These are phyloP conservation scores for Rhinophrynus dorsalis DNA, from an alignment of 2,797 vertebrate genomes.

Conservation along the genomic window DNA sequence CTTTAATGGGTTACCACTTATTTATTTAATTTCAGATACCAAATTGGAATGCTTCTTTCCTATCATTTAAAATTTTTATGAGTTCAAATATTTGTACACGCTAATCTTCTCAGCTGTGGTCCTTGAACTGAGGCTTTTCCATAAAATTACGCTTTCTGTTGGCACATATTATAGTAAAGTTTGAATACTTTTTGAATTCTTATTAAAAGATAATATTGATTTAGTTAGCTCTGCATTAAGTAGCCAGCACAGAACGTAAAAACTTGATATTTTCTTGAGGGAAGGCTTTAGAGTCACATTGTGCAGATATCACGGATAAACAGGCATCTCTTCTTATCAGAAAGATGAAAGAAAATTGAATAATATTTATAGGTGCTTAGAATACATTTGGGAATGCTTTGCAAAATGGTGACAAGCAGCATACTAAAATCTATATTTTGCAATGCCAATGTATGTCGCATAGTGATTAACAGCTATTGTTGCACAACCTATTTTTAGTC, in stretches of 20 bases:
- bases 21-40: too few relatives aligned
- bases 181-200: conserved; percentile 59
- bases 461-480: too few relatives aligned
- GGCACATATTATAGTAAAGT: conserved; percentile 58
- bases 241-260: conserved; percentile 45
- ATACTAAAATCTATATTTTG: neutral
- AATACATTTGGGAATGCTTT: neutral
- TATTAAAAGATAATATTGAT: conserved; percentile 68
- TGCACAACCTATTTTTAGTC: too few relatives aligned
- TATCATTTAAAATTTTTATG: conserved; percentile 51
- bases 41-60: conserved; percentile 22
- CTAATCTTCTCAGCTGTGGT: conserved; percentile 59
- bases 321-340: neutral
- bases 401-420: neutral
- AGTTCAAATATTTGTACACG: conserved; percentile 63
- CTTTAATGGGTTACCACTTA: too few relatives aligned
- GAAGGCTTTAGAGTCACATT: conserved; percentile 10
- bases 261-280: conserved; percentile 21
- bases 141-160: conserved; percentile 55
- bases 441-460: too few relatives aligned
- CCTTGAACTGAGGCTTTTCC: conserved; percentile 54
- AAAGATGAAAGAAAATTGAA: neutral
- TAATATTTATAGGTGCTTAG: neutral
- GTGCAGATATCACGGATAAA: neutral
- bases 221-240: conserved; percentile 51